phyloP scores from a whole-genome alignment of 2,797 vertebrate species.

The Molossus alvarezi region DNA sequence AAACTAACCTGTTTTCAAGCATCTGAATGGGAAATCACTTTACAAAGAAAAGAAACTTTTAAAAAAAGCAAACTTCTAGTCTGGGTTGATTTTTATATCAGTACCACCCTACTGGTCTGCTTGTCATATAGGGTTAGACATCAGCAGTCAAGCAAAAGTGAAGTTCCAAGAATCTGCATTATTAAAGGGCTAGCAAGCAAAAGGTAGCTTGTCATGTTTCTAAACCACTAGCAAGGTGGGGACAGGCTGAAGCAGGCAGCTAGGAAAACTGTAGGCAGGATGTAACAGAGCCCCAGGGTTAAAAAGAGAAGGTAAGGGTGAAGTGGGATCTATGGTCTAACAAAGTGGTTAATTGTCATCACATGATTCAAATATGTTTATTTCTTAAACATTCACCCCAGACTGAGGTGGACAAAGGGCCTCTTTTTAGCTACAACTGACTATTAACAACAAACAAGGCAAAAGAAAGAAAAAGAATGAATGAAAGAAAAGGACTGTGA shows the following conservation, averaged over 20 bases:
- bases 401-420: background rate
- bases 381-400: conserved; percentile 64
- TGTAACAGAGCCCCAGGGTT: background rate
- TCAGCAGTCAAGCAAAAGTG: conserved; percentile 67
- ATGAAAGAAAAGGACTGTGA: conserved; percentile 20
- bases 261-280: background rate
- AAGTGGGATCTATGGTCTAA: background rate
- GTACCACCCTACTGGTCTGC: conserved; percentile 59
- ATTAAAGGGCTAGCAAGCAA: conserved; percentile 47
- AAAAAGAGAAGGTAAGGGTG: background rate
- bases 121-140: conserved; percentile 48
- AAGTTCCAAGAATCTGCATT: conserved; percentile 51
- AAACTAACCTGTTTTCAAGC: conserved; percentile 85
- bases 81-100: conserved; percentile 62
- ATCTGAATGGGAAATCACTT: conserved; percentile 84
- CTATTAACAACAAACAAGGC: background rate
- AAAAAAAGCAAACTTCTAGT: conserved; percentile 72
- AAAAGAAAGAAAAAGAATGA: background rate
- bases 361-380: background rate
- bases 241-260: conserved; percentile 6
- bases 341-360: conserved; percentile 55
- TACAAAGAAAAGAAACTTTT: conserved; percentile 85
- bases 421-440: conserved; percentile 6
- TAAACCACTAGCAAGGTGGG: conserved; percentile 32
- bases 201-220: conserved; percentile 60